phyloP scores from a whole-genome alignment of 2,797 vertebrate species.

The Lophius americanus region DNA sequence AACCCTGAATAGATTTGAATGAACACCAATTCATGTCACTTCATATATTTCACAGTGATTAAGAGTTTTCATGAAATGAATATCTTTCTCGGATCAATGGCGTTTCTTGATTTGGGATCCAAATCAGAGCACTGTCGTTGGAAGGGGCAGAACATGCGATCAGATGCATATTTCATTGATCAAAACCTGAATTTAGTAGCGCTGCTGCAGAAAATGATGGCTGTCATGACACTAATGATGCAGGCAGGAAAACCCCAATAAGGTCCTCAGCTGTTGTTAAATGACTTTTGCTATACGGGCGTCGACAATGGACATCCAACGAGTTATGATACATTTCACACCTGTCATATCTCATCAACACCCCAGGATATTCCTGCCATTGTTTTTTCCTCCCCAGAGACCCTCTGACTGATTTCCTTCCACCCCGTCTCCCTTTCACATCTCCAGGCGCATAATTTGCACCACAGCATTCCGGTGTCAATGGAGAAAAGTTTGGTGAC shows the following conservation, averaged over 20 bases:
- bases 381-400: constrained; percentile 48
- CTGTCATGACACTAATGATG: constrained; percentile 41
- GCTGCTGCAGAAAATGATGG: constrained; percentile 22
- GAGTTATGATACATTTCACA: constrained; percentile 71
- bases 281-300: constrained; percentile 51
- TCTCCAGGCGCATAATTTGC: constrained; percentile 65
- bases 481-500: constrained; percentile 70
- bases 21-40: constrained; percentile 3
- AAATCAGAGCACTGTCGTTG: not conserved
- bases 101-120: no score
- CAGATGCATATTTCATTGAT: not conserved
- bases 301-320: constrained; percentile 62
- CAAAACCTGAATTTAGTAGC: constrained; percentile 1
- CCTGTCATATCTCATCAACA: constrained; percentile 78
- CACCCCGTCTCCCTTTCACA: constrained; percentile 55
- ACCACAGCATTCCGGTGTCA: constrained; percentile 59
- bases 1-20: constrained; percentile 13
- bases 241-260: constrained; percentile 24
- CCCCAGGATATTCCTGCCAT: constrained; percentile 54
- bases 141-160: constrained; percentile 2
- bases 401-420: constrained; percentile 66
- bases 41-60: not conserved
- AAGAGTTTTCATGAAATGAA: constrained; percentile 3
- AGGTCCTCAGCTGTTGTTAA: constrained; percentile 60
- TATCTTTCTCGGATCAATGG: not conserved